Conservation (phyloP, 2,113 vertebrate genomes). For the Petroica traversi region DNA sequence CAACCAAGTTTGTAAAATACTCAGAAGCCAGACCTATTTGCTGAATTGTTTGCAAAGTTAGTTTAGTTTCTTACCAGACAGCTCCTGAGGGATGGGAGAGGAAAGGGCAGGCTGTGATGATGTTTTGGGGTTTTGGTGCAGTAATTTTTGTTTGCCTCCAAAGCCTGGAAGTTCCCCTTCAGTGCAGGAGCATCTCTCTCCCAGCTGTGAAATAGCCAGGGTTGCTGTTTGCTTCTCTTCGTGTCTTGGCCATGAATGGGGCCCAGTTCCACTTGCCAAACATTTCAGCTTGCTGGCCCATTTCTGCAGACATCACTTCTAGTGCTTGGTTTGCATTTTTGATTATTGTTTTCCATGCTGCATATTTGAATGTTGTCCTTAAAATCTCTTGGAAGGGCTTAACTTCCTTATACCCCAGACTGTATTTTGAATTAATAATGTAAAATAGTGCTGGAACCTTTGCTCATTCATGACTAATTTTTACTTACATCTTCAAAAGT, state of each 20-base stretch:
- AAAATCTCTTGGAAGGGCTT: not conserved
- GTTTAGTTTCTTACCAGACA: not conserved
- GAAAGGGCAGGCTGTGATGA: not conserved
- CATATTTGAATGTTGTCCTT: not conserved
- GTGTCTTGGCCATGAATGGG: not conserved
- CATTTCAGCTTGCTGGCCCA: not conserved
- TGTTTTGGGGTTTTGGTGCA: not conserved
- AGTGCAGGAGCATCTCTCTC: not conserved
- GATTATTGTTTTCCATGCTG: not conserved
- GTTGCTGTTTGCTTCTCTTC: not conserved
- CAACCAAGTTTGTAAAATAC: not conserved
- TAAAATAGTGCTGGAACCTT: not conserved
- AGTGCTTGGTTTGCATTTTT: not conserved
- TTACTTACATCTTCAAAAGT: not conserved
- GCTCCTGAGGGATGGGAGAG: not conserved
- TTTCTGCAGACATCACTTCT: not conserved
- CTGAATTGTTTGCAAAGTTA: not conserved
- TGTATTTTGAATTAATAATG: not conserved
- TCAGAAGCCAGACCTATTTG: not conserved
- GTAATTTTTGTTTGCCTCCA: not conserved
- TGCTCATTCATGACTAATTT: not conserved
- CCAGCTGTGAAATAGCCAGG: not conserved
- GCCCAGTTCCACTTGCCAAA: not conserved
- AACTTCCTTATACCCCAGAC: not conserved
- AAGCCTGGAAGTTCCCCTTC: not conserved